Conservation (phyloP, 2,797 vertebrate genomes). For the Vespertilio murinus region DNA sequence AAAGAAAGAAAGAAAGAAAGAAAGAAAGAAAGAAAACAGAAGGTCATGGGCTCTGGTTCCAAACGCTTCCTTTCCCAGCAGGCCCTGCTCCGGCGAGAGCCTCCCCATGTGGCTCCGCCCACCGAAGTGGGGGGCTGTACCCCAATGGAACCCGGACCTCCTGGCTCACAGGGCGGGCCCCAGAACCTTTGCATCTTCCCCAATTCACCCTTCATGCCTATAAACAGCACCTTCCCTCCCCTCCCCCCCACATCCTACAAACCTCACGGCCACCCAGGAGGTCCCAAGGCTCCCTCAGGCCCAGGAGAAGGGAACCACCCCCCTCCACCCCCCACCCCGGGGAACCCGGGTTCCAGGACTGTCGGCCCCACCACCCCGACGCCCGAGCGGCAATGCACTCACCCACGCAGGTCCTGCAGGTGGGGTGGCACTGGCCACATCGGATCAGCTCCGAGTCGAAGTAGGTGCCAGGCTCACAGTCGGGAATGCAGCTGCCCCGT, state of each 20-base stretch:
- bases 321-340: too few relatives aligned
- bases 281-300: background rate
- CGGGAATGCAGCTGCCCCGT: slow-evolving; percentile 90
- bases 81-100: background rate
- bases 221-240: too few relatives aligned
- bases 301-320: background rate
- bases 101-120: background rate
- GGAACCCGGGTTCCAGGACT: background rate
- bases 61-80: background rate
- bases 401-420: slow-evolving; percentile 91
- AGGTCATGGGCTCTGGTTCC: rapidly evolving
- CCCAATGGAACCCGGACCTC: too few relatives aligned
- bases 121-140: background rate
- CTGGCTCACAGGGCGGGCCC: too few relatives aligned
- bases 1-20: too few relatives aligned
- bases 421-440: slow-evolving; percentile 88
- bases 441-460: slow-evolving; percentile 88
- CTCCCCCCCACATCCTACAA: background rate
- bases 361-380: background rate
- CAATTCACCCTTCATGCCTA: too few relatives aligned
- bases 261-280: background rate
- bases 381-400: background rate
- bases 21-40: too few relatives aligned
- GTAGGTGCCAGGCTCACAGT: slow-evolving; percentile 90
- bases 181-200: too few relatives aligned